phyloP scores from a whole-genome alignment of 2,797 vertebrate genomes.

The Cyprinella venusta region DNA sequence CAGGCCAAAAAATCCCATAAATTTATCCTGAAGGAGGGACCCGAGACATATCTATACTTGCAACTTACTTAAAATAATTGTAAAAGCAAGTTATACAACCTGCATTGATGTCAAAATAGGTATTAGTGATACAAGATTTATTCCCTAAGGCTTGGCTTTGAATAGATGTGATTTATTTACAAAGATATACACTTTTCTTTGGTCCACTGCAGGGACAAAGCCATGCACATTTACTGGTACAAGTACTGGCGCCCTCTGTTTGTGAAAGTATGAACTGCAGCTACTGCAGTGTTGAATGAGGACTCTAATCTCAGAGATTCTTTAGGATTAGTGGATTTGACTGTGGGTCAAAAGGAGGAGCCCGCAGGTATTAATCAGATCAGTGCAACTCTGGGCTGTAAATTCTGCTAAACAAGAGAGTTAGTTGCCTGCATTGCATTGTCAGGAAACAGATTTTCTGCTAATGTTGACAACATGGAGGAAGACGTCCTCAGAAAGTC shows the following conservation, averaged over 20 bases:
- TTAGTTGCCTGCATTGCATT: constrained; percentile 2
- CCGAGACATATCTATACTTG: background rate
- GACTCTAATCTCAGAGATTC: constrained; percentile 37
- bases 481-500: constrained; percentile 18
- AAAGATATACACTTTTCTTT: background rate
- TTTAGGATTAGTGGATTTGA: constrained; percentile 59
- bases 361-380: constrained; percentile 59
- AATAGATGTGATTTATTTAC: background rate
- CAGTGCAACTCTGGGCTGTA: constrained; percentile 37
- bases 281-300: constrained; percentile 16
- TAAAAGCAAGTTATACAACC: background rate
- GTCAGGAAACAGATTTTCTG: constrained; percentile 14
- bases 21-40: background rate
- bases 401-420: constrained; percentile 43
- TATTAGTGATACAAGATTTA: background rate
- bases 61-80: background rate
- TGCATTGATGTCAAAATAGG: background rate
- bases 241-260: constrained; percentile 50
- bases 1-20: background rate
- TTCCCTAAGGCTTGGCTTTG: background rate
- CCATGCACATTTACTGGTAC: background rate
- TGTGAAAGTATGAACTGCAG: constrained; percentile 37
- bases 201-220: background rate
- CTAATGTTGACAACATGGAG: constrained; percentile 35
- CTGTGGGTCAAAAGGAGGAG: constrained; percentile 54